Conservation (phyloP, 1,140 invertebrate species). For the Pogonognathellus flavescens region DNA sequence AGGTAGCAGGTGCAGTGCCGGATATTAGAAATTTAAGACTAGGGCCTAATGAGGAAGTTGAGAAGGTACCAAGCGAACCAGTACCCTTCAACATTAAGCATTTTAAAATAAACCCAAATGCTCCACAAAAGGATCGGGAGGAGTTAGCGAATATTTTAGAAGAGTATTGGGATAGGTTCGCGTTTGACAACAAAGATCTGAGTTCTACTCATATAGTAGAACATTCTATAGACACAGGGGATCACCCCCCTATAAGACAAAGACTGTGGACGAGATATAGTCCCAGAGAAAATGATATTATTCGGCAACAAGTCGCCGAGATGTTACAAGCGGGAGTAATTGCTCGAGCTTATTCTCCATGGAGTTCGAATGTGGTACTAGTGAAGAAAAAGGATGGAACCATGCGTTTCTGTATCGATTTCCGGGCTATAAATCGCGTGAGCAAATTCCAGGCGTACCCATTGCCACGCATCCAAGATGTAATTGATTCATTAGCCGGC, state of each 20-base stretch:
- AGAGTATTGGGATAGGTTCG: neutral
- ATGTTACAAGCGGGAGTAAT: conserved; percentile 62
- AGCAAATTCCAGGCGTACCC: neutral
- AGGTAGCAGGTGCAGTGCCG: no score
- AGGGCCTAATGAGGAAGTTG: no score
- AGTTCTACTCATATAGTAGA: neutral
- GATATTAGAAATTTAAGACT: no score
- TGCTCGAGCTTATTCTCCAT: conserved; percentile 52
- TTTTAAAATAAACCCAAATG: neutral
- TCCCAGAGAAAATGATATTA: neutral
- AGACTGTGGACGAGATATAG: neutral
- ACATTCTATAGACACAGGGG: neutral
- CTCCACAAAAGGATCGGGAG: neutral
- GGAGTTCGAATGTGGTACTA: conserved; percentile 64
- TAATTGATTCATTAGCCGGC: neutral
- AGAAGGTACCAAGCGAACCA: no score
- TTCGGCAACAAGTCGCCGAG: conserved; percentile 59
- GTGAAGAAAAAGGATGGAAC: conserved; percentile 69
- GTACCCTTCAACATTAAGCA: neutral
- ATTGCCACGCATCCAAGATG: neutral
- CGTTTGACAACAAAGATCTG: neutral
- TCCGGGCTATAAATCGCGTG: conserved; percentile 5
- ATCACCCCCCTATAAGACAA: neutral
- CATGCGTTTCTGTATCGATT: conserved; percentile 71
- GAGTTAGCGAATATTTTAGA: neutral